Evolutionary conservation across 2,113 vertebrate genomes (phyloP), one percentile per base, ranked within the genome.

Genomic region (Siphamia tubifer): DNA sequence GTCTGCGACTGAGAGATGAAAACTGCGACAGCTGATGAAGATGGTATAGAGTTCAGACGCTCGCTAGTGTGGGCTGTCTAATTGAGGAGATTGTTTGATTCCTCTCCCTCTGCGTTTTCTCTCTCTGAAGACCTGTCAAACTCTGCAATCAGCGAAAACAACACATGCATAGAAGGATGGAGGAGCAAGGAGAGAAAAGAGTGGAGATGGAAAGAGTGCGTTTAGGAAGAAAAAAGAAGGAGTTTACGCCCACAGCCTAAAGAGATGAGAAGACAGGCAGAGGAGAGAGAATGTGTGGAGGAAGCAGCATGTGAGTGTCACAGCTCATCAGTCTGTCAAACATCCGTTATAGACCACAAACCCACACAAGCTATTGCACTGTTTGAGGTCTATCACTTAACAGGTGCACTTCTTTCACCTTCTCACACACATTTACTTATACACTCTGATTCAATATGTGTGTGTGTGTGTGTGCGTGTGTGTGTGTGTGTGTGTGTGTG

Each of bases 61-160:
- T 13, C 69, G 67, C 56, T 54, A 68, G 81, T 76, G 83, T 86
- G 77, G 82, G 85, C 87, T 63, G 81, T 81, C 82, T 87, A 87
- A 89, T 83, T 86, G 83, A 83, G 65, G 74, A 73, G 83, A 83
- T 80, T 81, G 84, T 90, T 88, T 87, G 86, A 90, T 86, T 87
- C 61, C 30, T 69, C 74, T 79, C 70, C 74, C 63, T 77, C 78
- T 31, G 63, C 40, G 44, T 52, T n/a, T 60, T 51, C 67, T 76
- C 38, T 25, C 75, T 83, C 85, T 86, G 77, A 82, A 86, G 81
- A 79, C 79, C 79, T 83, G 83, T 86, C 87, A 85, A 81, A 69
- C 67, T 83, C n/a, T 23, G 48, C 77, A 81, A 78, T 83, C 62
- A 24, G 73, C 31, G 2, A 63, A 73, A 81, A 79, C 20, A 80